These are phyloP conservation scores for Gymnosoma rotundatum DNA, from an alignment of 2,888 invertebrate species.

Conservation along the genomic window DNA sequence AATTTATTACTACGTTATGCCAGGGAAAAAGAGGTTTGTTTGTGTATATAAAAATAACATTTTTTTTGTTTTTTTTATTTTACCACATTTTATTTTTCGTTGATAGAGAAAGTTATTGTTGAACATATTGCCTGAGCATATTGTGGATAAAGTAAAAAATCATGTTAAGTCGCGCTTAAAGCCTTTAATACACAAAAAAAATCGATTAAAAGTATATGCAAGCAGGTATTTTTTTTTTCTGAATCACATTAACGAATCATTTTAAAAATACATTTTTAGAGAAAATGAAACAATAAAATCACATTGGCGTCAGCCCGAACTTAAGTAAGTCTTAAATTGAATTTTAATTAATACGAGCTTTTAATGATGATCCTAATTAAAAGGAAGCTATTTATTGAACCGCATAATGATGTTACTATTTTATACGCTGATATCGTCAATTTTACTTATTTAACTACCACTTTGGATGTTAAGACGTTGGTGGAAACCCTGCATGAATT, in stretches of 20 bases:
- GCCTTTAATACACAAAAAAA: conserved; percentile 73
- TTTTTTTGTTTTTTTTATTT: no score
- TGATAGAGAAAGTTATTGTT: conserved; percentile 90
- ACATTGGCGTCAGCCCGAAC: conserved; percentile 73
- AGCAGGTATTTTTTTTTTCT: no score
- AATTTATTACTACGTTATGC: conserved; percentile 91
- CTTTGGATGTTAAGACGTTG: conserved; percentile 90
- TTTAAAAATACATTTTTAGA: conserved; percentile 35
- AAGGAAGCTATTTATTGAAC: conserved; percentile 92
- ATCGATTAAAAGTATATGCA: not conserved
- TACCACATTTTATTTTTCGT: not conserved
- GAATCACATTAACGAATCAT: no score
- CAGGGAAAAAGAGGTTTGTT: conserved; percentile 89
- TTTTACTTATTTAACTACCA: conserved; percentile 90
- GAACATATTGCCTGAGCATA: conserved; percentile 93
- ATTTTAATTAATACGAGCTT: not conserved
- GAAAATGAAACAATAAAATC: conserved; percentile 71
- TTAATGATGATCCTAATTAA: conserved; percentile 77
- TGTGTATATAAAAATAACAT: no score
- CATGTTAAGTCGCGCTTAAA: conserved; percentile 85
- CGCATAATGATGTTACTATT: conserved; percentile 94
- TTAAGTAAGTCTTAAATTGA: conserved; percentile 75
- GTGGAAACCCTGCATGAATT: conserved; percentile 95
- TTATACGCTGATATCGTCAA: conserved; percentile 97
- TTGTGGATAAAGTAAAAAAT: conserved; percentile 86